Percentiles rank a stretch among this genome's conserved stretches.
phyloP scores from a whole-genome alignment of 2,888 invertebrate species.

The Sinopyrophorus schimmeli region DNA sequence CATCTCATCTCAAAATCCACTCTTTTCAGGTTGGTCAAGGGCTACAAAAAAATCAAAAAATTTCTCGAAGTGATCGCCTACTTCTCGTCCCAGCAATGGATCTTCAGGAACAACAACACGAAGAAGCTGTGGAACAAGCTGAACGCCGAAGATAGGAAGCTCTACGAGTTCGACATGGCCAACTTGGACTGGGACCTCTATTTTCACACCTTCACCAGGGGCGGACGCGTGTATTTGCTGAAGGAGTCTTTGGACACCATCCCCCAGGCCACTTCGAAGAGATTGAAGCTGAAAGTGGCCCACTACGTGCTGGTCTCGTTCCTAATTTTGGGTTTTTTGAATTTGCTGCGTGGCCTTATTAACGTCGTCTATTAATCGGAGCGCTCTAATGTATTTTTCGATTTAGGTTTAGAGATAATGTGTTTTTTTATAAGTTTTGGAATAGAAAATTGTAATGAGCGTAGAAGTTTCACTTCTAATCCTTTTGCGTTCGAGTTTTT shows the following conservation, averaged over 20 bases:
- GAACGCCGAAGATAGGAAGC: constrained; percentile 53
- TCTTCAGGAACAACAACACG: constrained; percentile 58
- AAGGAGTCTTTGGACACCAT: constrained; percentile 75
- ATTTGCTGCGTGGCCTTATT: no score
- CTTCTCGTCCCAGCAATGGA: constrained; percentile 73
- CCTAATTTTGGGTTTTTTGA: constrained; percentile 1
- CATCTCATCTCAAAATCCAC: no score
- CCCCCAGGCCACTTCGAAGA: constrained; percentile 63
- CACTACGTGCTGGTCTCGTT: constrained; percentile 38
- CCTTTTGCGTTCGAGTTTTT: no score
- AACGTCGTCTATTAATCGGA: no score
- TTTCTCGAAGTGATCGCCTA: constrained; percentile 73
- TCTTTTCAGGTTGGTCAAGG: constrained; percentile 68
- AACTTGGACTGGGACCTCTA: constrained; percentile 72
- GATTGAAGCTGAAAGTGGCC: constrained; percentile 40
- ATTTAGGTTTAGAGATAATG: no score
- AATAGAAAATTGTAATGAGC: no score
- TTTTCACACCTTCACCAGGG: constrained; percentile 68
- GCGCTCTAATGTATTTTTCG: no score
- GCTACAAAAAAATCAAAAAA: constrained; percentile 79
- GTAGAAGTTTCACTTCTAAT: no score
- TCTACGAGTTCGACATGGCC: constrained; percentile 74
- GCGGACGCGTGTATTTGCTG: constrained; percentile 72
- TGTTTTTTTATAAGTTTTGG: no score
- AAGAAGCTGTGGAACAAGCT: constrained; percentile 60